Evolutionary conservation across 2,113 vertebrate genomes (phyloP).

Genomic region (Anguilla rostrata): DNA sequence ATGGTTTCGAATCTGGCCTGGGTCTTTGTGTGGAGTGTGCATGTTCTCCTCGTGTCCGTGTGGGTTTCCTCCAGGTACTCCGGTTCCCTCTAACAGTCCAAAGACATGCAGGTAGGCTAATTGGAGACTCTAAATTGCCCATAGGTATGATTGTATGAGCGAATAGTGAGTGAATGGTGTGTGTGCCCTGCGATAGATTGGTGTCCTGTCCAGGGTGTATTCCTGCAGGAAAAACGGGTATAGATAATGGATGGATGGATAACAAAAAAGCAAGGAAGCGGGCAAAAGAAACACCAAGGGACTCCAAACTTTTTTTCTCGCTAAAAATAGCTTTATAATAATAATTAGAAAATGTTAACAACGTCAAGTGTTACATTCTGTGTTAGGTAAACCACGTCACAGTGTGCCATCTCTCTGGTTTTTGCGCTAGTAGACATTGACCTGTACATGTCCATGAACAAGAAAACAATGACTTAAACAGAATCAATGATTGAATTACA

Average conservation of each 20-base stretch:
- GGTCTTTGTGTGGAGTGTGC: no score
- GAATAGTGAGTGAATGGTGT: no score
- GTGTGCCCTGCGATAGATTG: no score
- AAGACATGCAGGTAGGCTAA: no score
- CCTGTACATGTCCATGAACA: constrained; percentile 61
- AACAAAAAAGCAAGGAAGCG: constrained; percentile 34
- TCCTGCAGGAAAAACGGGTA: no score
- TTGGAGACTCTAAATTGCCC: no score
- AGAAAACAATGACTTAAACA: constrained; percentile 56
- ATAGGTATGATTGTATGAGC: no score
- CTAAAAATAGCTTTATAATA: constrained; percentile 82
- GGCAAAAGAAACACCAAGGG: constrained; percentile 44
- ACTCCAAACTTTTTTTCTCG: constrained; percentile 57
- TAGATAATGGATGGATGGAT: no score
- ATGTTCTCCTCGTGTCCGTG: no score
- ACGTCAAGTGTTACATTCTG: constrained; percentile 77
- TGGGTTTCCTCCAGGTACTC: not conserved
- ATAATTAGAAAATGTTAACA: constrained; percentile 76
- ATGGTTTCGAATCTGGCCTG: no score
- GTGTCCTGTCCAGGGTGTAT: no score
- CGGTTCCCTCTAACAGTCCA: no score
- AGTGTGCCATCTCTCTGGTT: constrained; percentile 74
- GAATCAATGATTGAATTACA: constrained; percentile 26
- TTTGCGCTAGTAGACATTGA: constrained; percentile 57
- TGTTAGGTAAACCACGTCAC: constrained; percentile 75